These are phyloP conservation scores for Acronicta alni DNA, from an alignment of 2,888 invertebrate genomes.

Conservation along the genomic window DNA sequence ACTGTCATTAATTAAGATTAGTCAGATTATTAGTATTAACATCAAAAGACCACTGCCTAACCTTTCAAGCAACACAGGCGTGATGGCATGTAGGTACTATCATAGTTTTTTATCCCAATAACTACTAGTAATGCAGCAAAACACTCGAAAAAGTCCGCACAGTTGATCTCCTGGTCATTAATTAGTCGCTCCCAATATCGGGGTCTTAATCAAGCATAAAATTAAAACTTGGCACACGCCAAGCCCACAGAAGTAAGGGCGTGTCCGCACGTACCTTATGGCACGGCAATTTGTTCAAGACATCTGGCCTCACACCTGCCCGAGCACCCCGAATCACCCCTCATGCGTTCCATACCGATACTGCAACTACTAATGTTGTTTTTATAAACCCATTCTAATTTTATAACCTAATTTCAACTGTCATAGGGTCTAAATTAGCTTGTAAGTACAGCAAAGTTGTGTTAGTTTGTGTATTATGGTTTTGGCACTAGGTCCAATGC, in stretches of 20 bases:
- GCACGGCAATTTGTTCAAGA: constrained; percentile 88
- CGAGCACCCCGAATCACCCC: constrained; percentile 66
- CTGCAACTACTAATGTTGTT: constrained; percentile 45
- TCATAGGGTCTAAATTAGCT: constrained; percentile 61
- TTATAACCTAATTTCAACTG: constrained; percentile 44
- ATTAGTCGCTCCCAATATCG: constrained; percentile 80
- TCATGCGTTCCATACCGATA: constrained; percentile 75
- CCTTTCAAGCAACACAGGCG: too few relatives aligned
- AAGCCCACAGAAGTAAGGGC: constrained; percentile 82
- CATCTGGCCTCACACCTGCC: constrained; percentile 88
- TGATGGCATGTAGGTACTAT: background rate
- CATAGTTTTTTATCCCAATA: constrained; percentile 41
- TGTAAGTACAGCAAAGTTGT: constrained; percentile 32
- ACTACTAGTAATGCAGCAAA: constrained; percentile 58
- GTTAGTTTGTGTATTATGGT: constrained; percentile 72
- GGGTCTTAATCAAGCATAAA: constrained; percentile 87
- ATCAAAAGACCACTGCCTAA: too few relatives aligned
- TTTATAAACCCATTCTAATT: constrained; percentile 32
- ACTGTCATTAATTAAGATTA: too few relatives aligned
- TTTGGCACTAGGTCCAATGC: constrained; percentile 84
- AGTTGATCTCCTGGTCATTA: constrained; percentile 83
- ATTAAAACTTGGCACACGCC: constrained; percentile 89
- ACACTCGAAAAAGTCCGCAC: constrained; percentile 63
- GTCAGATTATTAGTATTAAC: too few relatives aligned
- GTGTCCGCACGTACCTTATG: constrained; percentile 87